A percentile compares a stretch with the other conserved stretches of the same genome.
These are phyloP conservation scores for Tethea ocularis DNA, from an alignment of 2,888 invertebrate genomes.

Conservation along the genomic window DNA sequence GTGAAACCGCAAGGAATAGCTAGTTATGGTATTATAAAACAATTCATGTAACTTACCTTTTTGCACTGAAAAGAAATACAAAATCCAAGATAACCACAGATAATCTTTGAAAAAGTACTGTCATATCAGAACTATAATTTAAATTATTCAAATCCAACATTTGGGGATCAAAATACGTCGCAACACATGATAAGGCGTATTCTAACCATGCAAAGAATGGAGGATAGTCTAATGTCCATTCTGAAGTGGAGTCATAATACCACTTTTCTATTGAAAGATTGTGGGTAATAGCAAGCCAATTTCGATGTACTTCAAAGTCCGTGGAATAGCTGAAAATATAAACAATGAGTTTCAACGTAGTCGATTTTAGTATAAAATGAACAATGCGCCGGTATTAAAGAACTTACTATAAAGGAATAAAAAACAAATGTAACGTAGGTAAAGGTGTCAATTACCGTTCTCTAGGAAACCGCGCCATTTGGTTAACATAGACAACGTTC, in stretches of 20 bases:
- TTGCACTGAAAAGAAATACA: slow-evolving; percentile 89
- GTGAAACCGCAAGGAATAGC: too few species aligned
- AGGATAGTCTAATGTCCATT: slow-evolving; percentile 99
- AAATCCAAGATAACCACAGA: slow-evolving; percentile 95
- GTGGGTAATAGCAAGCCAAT: slow-evolving; percentile 98
- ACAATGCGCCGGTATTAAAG: not conserved
- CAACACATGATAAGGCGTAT: slow-evolving; percentile 90
- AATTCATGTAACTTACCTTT: slow-evolving; percentile 88
- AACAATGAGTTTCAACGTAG: not conserved
- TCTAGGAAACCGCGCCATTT: too few species aligned
- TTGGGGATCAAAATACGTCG: slow-evolving; percentile 89
- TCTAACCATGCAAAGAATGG: slow-evolving; percentile 99
- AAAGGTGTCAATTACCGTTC: too few species aligned
- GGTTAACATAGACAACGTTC: too few species aligned
- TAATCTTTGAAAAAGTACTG: slow-evolving; percentile 94
- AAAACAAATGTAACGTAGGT: too few species aligned
- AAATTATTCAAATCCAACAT: slow-evolving; percentile 93
- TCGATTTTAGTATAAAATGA: not conserved
- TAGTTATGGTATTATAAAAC: too few species aligned
- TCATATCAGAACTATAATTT: slow-evolving; percentile 90
- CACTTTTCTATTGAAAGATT: slow-evolving; percentile 91
- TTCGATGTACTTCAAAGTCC: slow-evolving; percentile 99
- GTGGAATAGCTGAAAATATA: slow-evolving; percentile 90
- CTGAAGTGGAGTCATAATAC: slow-evolving; percentile 94
- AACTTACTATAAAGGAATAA: slow-evolving; percentile 92